Evolutionary conservation across 2,113 vertebrate genomes (phyloP).

Genomic region (Romanogobio albipinnatus): DNA sequence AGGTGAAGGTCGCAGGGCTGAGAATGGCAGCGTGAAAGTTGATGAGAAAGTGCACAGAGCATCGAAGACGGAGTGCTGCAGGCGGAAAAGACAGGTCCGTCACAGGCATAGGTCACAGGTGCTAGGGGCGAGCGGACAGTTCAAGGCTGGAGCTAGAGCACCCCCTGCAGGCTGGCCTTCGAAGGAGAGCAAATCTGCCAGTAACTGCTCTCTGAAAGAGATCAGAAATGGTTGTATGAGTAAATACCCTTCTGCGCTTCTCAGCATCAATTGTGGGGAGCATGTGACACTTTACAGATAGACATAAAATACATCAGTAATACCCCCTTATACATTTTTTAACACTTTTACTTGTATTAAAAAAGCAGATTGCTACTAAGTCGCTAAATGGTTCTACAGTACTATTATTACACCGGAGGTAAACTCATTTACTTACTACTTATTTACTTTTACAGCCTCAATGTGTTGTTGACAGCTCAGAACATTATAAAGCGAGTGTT

Average conservation of each 20-base stretch:
- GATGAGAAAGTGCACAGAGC: conserved; percentile 77
- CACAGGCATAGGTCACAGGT: conserved; percentile 71
- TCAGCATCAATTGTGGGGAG: too few relatives aligned
- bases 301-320: too few relatives aligned
- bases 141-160: conserved; percentile 76
- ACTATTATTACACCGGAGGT: neutral
- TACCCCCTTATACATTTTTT: too few relatives aligned
- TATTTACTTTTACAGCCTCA: too few relatives aligned
- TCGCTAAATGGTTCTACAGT: neutral
- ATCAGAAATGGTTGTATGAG: conserved; percentile 29
- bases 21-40: conserved; percentile 88
- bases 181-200: conserved; percentile 79
- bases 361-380: neutral
- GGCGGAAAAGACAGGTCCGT: conserved; percentile 77
- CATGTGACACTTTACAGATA: too few relatives aligned
- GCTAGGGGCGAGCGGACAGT: conserved; percentile 75
- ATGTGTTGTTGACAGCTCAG: too few relatives aligned
- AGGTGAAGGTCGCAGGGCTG: conserved; percentile 88
- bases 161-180: conserved; percentile 75
- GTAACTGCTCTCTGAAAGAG: conserved; percentile 77
- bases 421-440: neutral
- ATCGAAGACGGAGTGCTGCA: conserved; percentile 84
- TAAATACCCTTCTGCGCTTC: neutral
- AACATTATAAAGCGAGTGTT: too few relatives aligned
- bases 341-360: too few relatives aligned